Conservation (phyloP, 2,113 vertebrate genomes). For the Mellivora capensis region DNA sequence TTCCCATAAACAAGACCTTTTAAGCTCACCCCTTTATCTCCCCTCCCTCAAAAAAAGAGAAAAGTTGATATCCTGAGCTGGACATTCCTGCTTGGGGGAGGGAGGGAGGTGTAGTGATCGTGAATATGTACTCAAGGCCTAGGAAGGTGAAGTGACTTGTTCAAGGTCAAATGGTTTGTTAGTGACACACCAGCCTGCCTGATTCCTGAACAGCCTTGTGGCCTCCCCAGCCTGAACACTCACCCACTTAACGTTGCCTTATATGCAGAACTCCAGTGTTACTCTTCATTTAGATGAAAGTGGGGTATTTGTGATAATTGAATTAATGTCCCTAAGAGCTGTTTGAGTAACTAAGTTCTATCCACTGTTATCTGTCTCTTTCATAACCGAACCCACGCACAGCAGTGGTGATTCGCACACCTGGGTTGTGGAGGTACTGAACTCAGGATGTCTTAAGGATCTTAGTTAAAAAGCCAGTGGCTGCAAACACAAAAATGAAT, state of each 20-base stretch:
- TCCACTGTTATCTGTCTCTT: neutral
- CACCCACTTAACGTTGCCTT: neutral
- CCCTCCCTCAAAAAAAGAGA: neutral
- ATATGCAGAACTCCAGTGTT: neutral
- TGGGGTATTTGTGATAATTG: neutral
- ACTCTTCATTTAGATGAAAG: neutral
- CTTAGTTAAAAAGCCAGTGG: neutral
- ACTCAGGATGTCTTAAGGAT: neutral
- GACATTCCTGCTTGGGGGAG: neutral
- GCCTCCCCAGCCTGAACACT: neutral
- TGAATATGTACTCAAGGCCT: neutral
- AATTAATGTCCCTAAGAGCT: neutral
- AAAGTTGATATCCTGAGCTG: neutral
- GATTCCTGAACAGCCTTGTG: neutral
- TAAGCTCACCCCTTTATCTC: neutral
- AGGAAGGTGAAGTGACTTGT: slow-evolving; percentile 61
- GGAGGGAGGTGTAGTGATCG: neutral
- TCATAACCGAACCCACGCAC: neutral
- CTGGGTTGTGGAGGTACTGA: neutral
- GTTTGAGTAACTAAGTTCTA: neutral
- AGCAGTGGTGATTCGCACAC: neutral
- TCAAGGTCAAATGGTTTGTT: slow-evolving; percentile 70
- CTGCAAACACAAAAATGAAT: neutral
- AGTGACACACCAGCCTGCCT: neutral
- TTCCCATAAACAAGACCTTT: neutral